phyloP scores from a whole-genome alignment of 92 coral and sea anemone species.

The Scolanthus callimorphus region DNA sequence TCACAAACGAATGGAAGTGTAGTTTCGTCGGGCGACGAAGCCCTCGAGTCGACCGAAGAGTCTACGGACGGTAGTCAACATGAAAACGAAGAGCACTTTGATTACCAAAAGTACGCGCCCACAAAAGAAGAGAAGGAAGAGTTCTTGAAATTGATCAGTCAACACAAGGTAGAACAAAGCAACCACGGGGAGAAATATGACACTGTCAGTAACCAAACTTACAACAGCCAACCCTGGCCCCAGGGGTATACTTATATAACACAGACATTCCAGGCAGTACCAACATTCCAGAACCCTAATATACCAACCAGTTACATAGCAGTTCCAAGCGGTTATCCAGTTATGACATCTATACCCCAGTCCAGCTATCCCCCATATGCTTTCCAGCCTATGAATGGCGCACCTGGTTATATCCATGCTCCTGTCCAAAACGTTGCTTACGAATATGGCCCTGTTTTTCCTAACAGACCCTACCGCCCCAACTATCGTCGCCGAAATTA shows the following conservation, averaged over 20 bases:
- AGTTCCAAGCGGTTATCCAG: constrained; percentile 48
- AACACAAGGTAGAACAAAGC: constrained; percentile 48
- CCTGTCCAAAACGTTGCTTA: constrained; percentile 42
- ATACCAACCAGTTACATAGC: constrained; percentile 55
- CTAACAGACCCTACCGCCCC: constrained; percentile 61
- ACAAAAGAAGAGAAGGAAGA: constrained; percentile 67
- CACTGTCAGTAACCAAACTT: constrained; percentile 26
- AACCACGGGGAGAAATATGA: constrained; percentile 47
- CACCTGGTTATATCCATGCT: constrained; percentile 53
- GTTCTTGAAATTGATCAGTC: constrained; percentile 73
- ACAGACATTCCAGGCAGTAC: constrained; percentile 37
- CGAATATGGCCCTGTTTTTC: constrained; percentile 44
- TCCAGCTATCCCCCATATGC: constrained; percentile 52
- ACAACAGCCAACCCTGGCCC: constrained; percentile 46
- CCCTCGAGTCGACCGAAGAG: constrained; percentile 5
- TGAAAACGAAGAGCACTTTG: constrained; percentile 58
- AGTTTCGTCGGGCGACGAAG: constrained; percentile 57
- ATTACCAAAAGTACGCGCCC: constrained; percentile 80
- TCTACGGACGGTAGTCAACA: constrained; percentile 21
- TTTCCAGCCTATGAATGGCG: constrained; percentile 40
- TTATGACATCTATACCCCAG: constrained; percentile 52
- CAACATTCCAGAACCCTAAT: constrained; percentile 31
- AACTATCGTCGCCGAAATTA: constrained; percentile 51
- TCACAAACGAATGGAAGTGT: constrained; percentile 69
- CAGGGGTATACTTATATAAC: constrained; percentile 59